Base-by-base conservation (phyloP, 2,888 invertebrate genomes). In the Drosophila meridionalis region DNA sequence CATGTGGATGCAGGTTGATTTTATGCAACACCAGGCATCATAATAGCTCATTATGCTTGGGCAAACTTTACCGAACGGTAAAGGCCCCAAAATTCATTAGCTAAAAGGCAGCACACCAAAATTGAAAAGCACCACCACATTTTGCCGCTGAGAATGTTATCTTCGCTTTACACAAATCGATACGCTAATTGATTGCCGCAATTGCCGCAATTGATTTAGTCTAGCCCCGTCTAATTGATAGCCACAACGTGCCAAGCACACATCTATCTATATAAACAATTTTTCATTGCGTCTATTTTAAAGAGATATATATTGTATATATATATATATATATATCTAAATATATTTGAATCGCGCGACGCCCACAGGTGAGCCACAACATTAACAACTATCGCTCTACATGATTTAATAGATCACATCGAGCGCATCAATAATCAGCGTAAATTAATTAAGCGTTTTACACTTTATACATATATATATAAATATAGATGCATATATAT, bases 41-140 rank as follows among this genome's bases (percentile, higher is more conserved):
- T 88, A 85, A 85, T 85, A 85, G 88, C 86, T 85, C 81, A 85
- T 85, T 89, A 89, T 80, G 85, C 53, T 76, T 71, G 43, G 48
- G 52, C 79, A 74, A 64, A 69, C 63, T 71, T 57, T 67, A 63
- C 45, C 20, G 52, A 40, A 34, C 68, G 40, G 20, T 20, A 20
- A 20, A 20, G 20, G 20, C 42, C 58, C 56, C 52, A 85, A 89
- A 87, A 71, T 88, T 85, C 90, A 85, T 85, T 87, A 87, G 86
- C 90, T 85, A 89, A 85, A 85, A 85, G 89, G 75, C 62, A 57
- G 43, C 60, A 59, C 47, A 40, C n/a, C 53, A n/a, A 65, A 43
- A 52, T 32, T 70, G 55, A 76, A 76, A 77, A 77, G 80, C 80
- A 63, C 14, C 80, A 63, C 14, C 70, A 40, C 52, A 55, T 48